Evolutionary conservation across 2,888 invertebrate species (phyloP).

Genomic region (Polydrusus pterygomalis): DNA sequence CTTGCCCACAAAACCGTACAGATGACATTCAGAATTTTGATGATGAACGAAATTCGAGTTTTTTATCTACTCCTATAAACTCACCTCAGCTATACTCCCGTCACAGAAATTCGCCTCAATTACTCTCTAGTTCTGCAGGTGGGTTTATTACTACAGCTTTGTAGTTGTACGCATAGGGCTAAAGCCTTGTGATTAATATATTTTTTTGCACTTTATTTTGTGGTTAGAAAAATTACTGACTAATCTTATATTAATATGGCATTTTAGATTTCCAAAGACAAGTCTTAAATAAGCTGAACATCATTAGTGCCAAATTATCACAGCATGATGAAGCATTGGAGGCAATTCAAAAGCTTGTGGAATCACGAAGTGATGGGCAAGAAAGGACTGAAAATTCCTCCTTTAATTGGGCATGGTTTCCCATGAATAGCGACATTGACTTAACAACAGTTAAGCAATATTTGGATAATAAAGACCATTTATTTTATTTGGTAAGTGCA

Average conservation of each 20-base stretch:
- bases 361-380: background rate
- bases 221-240: background rate
- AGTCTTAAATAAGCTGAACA: background rate
- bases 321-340: background rate
- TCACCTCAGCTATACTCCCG: background rate
- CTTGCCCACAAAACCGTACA: background rate
- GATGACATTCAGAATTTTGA: background rate
- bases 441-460: background rate
- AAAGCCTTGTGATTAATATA: background rate
- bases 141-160: background rate
- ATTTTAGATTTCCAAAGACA: constrained; percentile 5
- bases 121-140: background rate
- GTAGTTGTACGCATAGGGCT: background rate
- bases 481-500: background rate
- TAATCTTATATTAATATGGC: constrained; percentile 2
- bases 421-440: background rate
- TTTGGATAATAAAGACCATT: background rate
- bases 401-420: background rate
- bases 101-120: background rate
- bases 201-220: background rate
- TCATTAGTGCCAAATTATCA: background rate
- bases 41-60: background rate
- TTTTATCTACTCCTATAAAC: background rate
- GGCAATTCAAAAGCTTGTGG: background rate
- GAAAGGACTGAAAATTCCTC: background rate